Conservation (phyloP, 2,797 vertebrate species). For the Chaetodon trifasciatus region DNA sequence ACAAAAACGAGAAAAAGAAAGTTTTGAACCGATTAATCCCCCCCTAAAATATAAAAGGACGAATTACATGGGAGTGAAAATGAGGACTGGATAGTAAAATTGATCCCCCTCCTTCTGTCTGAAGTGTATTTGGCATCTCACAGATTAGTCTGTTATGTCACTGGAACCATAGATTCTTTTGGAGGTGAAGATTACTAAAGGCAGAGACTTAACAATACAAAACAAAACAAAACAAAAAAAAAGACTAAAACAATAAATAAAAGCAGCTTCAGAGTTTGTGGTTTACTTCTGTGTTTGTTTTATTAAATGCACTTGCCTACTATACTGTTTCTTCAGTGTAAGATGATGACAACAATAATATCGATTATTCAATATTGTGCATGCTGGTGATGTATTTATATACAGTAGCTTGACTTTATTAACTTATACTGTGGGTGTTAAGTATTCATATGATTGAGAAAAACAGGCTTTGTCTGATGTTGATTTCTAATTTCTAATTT, state of each 20-base stretch:
- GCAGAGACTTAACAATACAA: conserved; percentile 83
- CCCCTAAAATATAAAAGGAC: conserved; percentile 8
- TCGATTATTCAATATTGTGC: conserved; percentile 99
- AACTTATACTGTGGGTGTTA: conserved; percentile 99
- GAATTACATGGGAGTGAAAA: conserved; percentile 34
- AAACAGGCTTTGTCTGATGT: conserved; percentile 92
- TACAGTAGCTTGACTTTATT: conserved; percentile 99
- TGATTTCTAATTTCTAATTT: conserved; percentile 86
- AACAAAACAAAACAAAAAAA: conserved; percentile 79
- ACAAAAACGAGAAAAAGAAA: conserved; percentile 28
- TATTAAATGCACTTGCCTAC: conserved; percentile 98
- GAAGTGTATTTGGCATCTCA: conserved; percentile 63
- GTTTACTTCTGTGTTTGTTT: conserved; percentile 92
- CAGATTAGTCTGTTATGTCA: conserved; percentile 68
- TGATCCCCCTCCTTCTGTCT: conserved; percentile 45
- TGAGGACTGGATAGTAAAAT: conserved; percentile 23
- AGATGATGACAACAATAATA: conserved; percentile 95
- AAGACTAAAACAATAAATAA: conserved; percentile 84
- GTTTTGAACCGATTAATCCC: conserved; percentile 20
- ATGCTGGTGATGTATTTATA: conserved; percentile 99
- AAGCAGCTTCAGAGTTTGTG: conserved; percentile 96
- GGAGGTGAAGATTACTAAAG: conserved; percentile 78
- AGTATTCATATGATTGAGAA: conserved; percentile 98
- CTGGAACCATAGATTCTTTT: conserved; percentile 84
- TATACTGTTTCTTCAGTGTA: conserved; percentile 99